Evolutionary conservation across 1,140 invertebrate species (phyloP).

Genomic region (Manduca sexta): DNA sequence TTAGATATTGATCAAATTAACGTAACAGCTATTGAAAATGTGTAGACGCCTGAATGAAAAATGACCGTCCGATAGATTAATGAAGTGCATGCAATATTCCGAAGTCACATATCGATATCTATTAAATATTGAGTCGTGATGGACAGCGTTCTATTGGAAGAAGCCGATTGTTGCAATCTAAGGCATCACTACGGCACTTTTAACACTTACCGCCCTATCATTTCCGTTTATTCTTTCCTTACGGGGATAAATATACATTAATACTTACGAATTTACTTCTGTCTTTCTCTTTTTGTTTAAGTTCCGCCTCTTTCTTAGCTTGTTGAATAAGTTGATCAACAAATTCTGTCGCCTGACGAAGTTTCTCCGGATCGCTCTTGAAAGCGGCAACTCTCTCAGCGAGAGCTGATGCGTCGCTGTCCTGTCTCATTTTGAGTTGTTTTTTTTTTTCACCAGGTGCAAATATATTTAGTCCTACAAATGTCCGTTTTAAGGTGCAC

Average conservation of each 20-base stretch:
- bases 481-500: slow-evolving; percentile 8
- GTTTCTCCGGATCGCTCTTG: slow-evolving; percentile 67
- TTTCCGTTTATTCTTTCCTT: slow-evolving; percentile 51
- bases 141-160: slow-evolving; percentile 43
- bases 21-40: too few species aligned
- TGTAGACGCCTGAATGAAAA: neutral
- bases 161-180: slow-evolving; percentile 55
- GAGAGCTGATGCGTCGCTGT: slow-evolving; percentile 44
- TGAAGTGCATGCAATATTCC: slow-evolving; percentile 36
- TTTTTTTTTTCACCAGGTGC: slow-evolving; percentile 5
- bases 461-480: slow-evolving; percentile 4
- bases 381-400: slow-evolving; percentile 57
- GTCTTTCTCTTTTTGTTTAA: slow-evolving; percentile 70
- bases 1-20: too few species aligned
- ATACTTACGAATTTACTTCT: slow-evolving; percentile 71
- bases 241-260: slow-evolving; percentile 64
- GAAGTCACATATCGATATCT: slow-evolving; percentile 12
- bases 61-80: neutral
- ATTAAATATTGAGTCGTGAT: slow-evolving; percentile 13
- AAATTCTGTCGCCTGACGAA: slow-evolving; percentile 65
- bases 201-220: slow-evolving; percentile 69
- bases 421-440: slow-evolving; percentile 48
- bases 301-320: slow-evolving; percentile 65
- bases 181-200: slow-evolving; percentile 38
- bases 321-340: slow-evolving; percentile 68